Percentiles rank a stretch among this genome's conserved stretches.
phyloP scores from a whole-genome alignment of 2,888 invertebrate species.

The Liodrosophila aerea region DNA sequence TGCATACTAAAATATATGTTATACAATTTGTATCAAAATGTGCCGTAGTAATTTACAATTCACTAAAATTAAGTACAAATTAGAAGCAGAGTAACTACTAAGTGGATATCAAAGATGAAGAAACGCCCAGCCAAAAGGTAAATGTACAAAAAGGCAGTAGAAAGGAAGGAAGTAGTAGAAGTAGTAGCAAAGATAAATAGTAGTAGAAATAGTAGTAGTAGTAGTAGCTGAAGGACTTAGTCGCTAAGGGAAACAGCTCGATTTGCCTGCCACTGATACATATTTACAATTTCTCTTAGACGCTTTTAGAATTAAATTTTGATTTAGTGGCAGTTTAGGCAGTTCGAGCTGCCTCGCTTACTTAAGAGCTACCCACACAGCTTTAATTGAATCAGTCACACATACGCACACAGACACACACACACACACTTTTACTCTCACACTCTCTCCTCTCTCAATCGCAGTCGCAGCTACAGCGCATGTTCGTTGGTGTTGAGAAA shows the following conservation, averaged over 20 bases:
- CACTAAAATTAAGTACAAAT: conserved; percentile 67
- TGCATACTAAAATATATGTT: conserved; percentile 60
- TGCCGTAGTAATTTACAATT: conserved; percentile 69
- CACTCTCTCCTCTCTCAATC: conserved; percentile 12
- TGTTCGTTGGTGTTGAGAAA: conserved; percentile 86
- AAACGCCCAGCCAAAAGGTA: conserved; percentile 49
- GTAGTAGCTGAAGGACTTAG: conserved; percentile 7
- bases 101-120: conserved; percentile 55
- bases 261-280: conserved; percentile 6
- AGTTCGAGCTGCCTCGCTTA: too few species aligned
- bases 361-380: conserved; percentile 62
- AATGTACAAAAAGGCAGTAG: conserved; percentile 58
- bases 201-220: conserved; percentile 4
- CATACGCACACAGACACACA: conserved; percentile 7
- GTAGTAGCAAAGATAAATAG: conserved; percentile 11
- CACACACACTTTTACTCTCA: neutral
- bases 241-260: conserved; percentile 16
- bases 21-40: conserved; percentile 59
- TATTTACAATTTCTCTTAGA: too few species aligned
- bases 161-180: conserved; percentile 10
- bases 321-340: neutral
- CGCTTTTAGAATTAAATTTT: conserved; percentile 2
- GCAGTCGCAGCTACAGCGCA: conserved; percentile 83
- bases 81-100: conserved; percentile 29
- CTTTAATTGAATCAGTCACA: conserved; percentile 54